phyloP scores from a whole-genome alignment of 53 echinoderm and acorn worm genomes.

The Astropecten irregularis region DNA sequence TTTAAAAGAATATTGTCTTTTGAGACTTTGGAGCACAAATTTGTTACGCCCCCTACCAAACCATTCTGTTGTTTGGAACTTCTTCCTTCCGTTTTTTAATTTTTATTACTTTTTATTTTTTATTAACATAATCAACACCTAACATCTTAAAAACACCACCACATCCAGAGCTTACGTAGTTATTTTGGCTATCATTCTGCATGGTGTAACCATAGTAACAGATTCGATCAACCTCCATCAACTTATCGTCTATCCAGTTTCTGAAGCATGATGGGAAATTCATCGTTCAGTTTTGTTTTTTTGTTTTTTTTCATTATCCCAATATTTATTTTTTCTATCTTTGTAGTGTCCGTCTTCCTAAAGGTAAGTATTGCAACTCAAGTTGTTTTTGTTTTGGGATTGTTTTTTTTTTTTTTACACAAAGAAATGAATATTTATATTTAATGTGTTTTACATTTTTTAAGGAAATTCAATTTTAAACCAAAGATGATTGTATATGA shows the following conservation, averaged over 20 bases:
- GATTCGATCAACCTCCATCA: conserved; percentile 30
- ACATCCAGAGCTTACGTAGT: conserved; percentile 44
- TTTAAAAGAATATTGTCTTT: not conserved
- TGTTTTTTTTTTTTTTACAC: conserved; percentile 1
- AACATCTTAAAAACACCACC: conserved; percentile 37
- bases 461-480: conserved; percentile 10
- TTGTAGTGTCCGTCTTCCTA: conserved; percentile 42
- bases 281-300: conserved; percentile 17
- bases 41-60: not conserved
- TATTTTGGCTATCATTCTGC: conserved; percentile 36
- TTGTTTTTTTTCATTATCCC: not conserved
- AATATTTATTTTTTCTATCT: not conserved
- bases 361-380: conserved; percentile 28
- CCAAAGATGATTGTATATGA: conserved; percentile 47
- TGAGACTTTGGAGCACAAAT: conserved; percentile 17
- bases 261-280: conserved; percentile 46
- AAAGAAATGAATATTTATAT: conserved; percentile 24
- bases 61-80: not conserved
- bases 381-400: too few relatives aligned
- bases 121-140: conserved; percentile 22
- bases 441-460: conserved; percentile 2
- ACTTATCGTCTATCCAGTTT: conserved; percentile 24
- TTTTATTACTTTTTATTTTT: conserved; percentile 17
- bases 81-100: too few relatives aligned
- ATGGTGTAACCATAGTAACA: conserved; percentile 49